Conservation (phyloP, 2,888 invertebrate genomes). For the Seladonia tumulorum region DNA sequence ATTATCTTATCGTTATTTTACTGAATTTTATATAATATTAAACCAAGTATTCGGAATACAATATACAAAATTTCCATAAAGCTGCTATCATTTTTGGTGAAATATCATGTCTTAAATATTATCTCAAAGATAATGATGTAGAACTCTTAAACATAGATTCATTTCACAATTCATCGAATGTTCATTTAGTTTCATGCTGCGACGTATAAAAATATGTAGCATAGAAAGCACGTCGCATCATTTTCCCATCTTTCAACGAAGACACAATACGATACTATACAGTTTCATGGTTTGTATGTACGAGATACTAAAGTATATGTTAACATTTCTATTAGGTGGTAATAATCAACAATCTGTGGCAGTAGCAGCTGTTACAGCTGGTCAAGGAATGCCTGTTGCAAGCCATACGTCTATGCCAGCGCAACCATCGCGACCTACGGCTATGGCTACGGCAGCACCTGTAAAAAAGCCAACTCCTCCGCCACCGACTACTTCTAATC, state of each 20-base stretch:
- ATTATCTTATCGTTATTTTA: no score
- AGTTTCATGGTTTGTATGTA: neutral
- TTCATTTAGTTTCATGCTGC: neutral
- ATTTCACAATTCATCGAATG: neutral
- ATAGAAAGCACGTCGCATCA: constrained; percentile 27
- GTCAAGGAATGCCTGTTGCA: constrained; percentile 80
- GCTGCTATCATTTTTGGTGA: neutral
- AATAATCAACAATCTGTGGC: constrained; percentile 86
- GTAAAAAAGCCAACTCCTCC: constrained; percentile 81
- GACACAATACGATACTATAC: neutral
- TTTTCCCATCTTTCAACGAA: neutral
- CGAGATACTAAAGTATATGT: constrained; percentile 3
- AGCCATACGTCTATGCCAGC: constrained; percentile 83
- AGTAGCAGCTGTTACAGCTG: constrained; percentile 84
- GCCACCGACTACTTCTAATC: constrained; percentile 76
- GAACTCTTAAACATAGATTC: neutral
- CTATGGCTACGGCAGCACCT: constrained; percentile 83
- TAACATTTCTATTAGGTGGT: constrained; percentile 70
- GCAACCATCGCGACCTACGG: constrained; percentile 80
- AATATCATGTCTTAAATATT: neutral
- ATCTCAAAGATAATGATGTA: neutral
- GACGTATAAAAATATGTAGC: constrained; percentile 10
- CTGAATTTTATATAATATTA: neutral
- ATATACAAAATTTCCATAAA: neutral
- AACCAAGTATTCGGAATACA: neutral